Base-by-base conservation (phyloP, 2,113 vertebrate species). In the Ammodramus savannarum region DNA sequence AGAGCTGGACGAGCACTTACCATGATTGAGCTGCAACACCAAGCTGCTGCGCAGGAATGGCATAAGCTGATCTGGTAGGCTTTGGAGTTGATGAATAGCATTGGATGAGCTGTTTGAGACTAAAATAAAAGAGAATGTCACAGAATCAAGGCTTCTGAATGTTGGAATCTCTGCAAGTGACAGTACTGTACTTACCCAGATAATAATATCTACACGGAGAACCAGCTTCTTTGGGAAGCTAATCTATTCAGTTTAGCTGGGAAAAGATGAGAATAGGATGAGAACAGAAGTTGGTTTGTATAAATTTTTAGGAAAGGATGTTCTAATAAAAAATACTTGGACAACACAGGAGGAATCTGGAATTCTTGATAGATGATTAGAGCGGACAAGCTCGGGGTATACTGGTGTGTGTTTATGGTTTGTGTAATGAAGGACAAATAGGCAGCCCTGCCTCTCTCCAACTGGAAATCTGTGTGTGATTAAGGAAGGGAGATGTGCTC, bases 401-500 rank as follows among this genome's bases (percentile, higher is more conserved):
- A 75, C 1, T 0, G 61, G 29, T 68, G 79, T 87, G 82, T 90
- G 51, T 94, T 96, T 90, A 83, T 84, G 79, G 48, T 90, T 96
- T 92, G 16, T 43, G 46, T 88, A 94, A 90, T 67, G 79, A 77
- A 88, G 92, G 76, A 90, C 88, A 95, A 97, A 93, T 66, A 94
- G 76, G 55, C 92, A 86, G 79, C 31, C 72, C 34, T 76, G 51
- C 63, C 79, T 77, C 59, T 80, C 31, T 82, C 54, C 80, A 83
- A 58, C 55, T 93, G 79, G 46, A 93, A 96, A 95, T 83, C 85
- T 96, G 92, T 86, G 65, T 94, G 55, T 94, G 72, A 95, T 94
- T 96, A 97, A 92, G 66, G 61, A 78, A 85, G 63, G 54, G 43
- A 96, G 90, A 88, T 94, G 58, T 80, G 51, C 41, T 95, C 79